Evolutionary conservation across 2,797 vertebrate genomes (phyloP), one percentile per base, ranked within the genome.

Genomic region (Macroramphosus scolopax): DNA sequence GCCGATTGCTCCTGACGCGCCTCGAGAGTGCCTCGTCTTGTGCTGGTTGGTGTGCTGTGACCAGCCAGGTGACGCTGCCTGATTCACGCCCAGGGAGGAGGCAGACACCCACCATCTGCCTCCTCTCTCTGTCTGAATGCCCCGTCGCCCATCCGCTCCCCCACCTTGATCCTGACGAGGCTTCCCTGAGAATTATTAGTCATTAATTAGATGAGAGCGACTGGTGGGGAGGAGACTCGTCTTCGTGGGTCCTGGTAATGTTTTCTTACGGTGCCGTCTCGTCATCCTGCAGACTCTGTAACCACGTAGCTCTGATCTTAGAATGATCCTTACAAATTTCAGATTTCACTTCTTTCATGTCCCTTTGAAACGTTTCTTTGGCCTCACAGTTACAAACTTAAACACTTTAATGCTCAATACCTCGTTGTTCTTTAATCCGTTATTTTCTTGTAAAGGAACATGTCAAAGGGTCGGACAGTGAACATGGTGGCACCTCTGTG

Each of bases 91-190:
- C 48, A 32, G 69, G 63, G 55, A 68, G 63, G 71, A 73, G 65
- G 57, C 49, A 67, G 71, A 77, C 79, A 72, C 57, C 74, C 48
- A 66, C 66, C 75, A 60, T 79, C 79, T 82, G 79, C 71, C 74
- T 68, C 63, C 1, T 51, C 54, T 72, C 56, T 62, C 11, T 73
- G 77, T 80, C 37, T 82, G 72, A 80, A 72, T 30, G 80, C 77
- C 80, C 74, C 42, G 18, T 68, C 37, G 35, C 56, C 16, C 22
- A 12, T 32, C 49, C 56, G 18, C 51, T 33, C 51, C 52, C 33
- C 38, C 61, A 52, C 51, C 47, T 54, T 28, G 0, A 33, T 17
- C 57, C 48, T 57, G 60, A 56, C 44, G 48, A 68, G 48, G 41
- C 49, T 63, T 71, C 54, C 57, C n/a, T 51, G 39, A 67, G 53